Base-by-base conservation (phyloP, 2,113 vertebrate species). In the Apteryx owenii region DNA sequence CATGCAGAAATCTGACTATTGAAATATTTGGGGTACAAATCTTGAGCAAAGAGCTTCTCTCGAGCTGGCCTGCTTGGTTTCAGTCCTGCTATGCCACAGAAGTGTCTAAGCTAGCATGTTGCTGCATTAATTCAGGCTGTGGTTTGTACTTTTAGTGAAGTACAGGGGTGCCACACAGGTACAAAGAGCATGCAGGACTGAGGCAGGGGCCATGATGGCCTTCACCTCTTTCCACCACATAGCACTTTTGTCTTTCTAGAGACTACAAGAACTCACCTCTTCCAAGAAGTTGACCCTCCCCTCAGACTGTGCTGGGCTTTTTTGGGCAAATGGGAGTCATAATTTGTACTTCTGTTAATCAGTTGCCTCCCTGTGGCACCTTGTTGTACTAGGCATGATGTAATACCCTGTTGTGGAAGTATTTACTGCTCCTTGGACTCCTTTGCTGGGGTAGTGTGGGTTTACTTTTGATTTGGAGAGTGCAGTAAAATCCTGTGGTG, bases 61-160 rank as follows among this genome's bases (percentile, higher is more conserved):
- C 19, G n/a, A 65, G 61, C 42, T 85, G 75, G 38, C 46, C 23
- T 22, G 66, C 42, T 46, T 33, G 42, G 12, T 46, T 21, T 33
- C 42, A 28, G 40, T 19, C 46, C 22, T 2, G 26, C 60, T 51
- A 20, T 44, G 29, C 33, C 5, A 2, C 21, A 46, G 17, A 0
- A 1, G 42, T 0, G 0, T 42, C 36, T 82, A 53, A 86, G 66
- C 66, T 54, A 31, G 11, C 28, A 58, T 44, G 48, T 40, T 84
- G 79, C 46, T 44, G 29, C 7, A 9, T 25, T 65, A 0, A 3
- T 23, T 36, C 73, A 62, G 19, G 10, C 36, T 75, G 31, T 53
- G 61, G 48, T n/a, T 13, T 17, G 40, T 33, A 48, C 46, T 19
- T 48, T 48, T 48, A 48, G 46, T 48, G 46, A 46, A 46, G 44